Base-by-base conservation (phyloP, 2,113 vertebrate genomes). In the Limanda limanda region DNA sequence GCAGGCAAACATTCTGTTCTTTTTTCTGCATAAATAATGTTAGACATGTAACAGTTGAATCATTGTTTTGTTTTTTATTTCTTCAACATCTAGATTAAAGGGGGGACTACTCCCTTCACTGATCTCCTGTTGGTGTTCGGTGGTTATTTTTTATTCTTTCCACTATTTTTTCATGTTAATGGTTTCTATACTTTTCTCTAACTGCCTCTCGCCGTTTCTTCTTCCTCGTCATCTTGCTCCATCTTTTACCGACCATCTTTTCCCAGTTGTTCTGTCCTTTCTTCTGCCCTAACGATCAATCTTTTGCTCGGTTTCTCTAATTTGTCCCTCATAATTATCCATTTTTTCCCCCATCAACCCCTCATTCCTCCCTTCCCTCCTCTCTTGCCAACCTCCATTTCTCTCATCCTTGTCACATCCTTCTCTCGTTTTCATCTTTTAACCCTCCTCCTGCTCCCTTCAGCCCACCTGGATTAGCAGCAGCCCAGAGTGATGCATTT, bases 381-480 rank as follows among this genome's bases (percentile, higher is more conserved):
- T 60, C 55, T 35, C 66, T 47, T 45, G 18, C 61, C 67, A 54
- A 58, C 40, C 24, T 73, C 72, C 37, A 71, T 76, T 80, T 65
- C 23, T 80, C 80, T 82, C 48, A 75, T 64, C 63, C 40, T 58
- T 70, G 78, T 84, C 71, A 82, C 77, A 84, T 83, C 20, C 35
- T 65, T 57, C 68, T 76, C 68, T 62, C 24, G 23, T 52, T 23
- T 52, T 73, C 76, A 71, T 77, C 77, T 68, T 42, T 52, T 83
- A 47, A 69, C 61, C 75, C 45, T 51, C 60, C 71, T 31, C 20
- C 21, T 40, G 24, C 59, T 83, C 78, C 81, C 74, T n/a, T 20
- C 58, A 86, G 80, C 87, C 70, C 87, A 88, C 91, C 85, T 89
- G 84, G 89, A 83, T 89, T 81, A 88, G 72, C 74, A 71, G 23